phyloP scores from a whole-genome alignment of 2,888 invertebrate species.

The Xestia xanthographa region DNA sequence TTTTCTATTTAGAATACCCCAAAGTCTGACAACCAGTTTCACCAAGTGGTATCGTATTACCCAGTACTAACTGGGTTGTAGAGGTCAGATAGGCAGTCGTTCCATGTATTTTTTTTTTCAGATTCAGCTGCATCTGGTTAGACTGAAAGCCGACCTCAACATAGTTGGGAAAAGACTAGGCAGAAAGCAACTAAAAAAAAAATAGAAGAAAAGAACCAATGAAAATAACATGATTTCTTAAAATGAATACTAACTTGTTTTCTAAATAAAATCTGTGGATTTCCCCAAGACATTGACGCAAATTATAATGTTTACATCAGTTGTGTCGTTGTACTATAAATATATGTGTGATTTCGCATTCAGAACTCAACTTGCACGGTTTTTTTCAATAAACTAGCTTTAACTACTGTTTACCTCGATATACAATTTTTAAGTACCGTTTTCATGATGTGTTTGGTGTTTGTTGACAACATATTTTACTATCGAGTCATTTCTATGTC shows the following conservation, averaged over 20 bases:
- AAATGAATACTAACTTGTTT: background rate
- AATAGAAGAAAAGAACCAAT: background rate
- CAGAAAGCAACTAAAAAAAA: background rate
- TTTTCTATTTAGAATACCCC: background rate
- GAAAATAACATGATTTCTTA: background rate
- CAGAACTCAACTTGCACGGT: conserved; percentile 29
- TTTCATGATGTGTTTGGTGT: conserved; percentile 13
- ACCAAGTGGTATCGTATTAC: too few species aligned
- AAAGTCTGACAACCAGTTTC: too few species aligned
- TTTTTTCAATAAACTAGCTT: conserved; percentile 41
- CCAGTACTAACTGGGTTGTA: too few species aligned
- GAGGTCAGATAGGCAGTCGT: too few species aligned
- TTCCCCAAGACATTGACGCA: background rate
- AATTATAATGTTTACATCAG: conserved; percentile 9
- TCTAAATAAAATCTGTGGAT: background rate
- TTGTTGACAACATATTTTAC: background rate
- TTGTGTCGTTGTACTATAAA: conserved; percentile 48
- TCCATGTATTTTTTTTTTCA: too few species aligned
- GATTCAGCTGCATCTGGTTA: background rate
- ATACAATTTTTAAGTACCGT: conserved; percentile 34
- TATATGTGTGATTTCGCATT: conserved; percentile 51
- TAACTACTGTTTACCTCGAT: conserved; percentile 49
- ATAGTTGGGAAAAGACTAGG: too few species aligned
- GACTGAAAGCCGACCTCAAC: background rate
- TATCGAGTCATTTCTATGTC: background rate